Conservation (phyloP, 2,113 vertebrate species). For the Neopipo cinnamomea region DNA sequence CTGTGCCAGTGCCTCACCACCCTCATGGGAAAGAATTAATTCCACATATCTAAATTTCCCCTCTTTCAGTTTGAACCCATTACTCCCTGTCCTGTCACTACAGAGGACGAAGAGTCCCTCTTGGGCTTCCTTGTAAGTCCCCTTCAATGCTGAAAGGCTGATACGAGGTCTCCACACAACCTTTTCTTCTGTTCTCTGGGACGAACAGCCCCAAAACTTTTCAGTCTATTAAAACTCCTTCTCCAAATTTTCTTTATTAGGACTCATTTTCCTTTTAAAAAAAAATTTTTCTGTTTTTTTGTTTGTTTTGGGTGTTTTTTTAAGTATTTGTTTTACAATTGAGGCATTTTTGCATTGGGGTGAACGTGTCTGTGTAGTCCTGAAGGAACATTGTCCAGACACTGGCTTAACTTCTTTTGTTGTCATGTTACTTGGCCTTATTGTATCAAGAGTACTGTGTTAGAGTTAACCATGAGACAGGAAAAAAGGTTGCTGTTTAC, state of each 20-base stretch:
- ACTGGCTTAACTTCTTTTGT: not conserved
- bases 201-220: not conserved
- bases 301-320: not conserved
- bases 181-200: not conserved
- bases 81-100: not conserved
- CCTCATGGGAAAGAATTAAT: not conserved
- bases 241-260: not conserved
- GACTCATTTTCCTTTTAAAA: not conserved
- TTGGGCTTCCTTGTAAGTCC: not conserved
- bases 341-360: not conserved
- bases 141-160: not conserved
- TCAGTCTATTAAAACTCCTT: not conserved
- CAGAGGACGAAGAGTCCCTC: not conserved
- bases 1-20: not conserved
- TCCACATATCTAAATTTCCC: not conserved
- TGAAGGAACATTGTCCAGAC: not conserved
- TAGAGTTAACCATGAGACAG: not conserved
- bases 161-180: not conserved
- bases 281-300: no score
- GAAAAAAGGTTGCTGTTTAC: not conserved
- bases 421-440: not conserved
- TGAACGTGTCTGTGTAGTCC: not conserved
- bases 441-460: not conserved
- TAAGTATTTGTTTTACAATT: not conserved
- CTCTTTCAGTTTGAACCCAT: not conserved